phyloP scores from a whole-genome alignment of 2,888 invertebrate genomes.

The Sinodicranocentrus sp. region DNA sequence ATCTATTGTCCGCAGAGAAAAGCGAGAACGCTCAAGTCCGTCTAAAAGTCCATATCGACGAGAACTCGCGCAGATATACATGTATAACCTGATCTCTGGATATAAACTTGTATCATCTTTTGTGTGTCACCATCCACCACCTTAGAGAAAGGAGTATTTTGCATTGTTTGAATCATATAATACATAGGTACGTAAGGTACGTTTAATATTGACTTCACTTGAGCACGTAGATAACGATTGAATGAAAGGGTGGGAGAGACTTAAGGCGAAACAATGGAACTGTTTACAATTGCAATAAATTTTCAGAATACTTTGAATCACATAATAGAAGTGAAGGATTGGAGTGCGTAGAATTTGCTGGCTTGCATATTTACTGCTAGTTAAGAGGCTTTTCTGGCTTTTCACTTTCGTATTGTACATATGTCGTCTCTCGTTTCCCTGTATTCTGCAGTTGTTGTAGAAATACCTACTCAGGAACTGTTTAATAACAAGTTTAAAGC shows the following conservation, averaged over 20 bases:
- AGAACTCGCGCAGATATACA: too few species aligned
- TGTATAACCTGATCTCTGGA: too few species aligned
- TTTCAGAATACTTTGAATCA: slow-evolving; percentile 28
- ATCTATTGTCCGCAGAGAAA: not conserved
- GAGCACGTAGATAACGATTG: not conserved
- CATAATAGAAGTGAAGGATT: slow-evolving; percentile 17
- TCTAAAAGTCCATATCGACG: too few species aligned
- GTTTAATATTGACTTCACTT: not conserved
- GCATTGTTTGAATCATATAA: too few species aligned
- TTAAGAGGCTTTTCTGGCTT: slow-evolving; percentile 26
- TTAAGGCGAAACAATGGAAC: slow-evolving; percentile 19
- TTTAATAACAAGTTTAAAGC: slow-evolving; percentile 10
- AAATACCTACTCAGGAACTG: slow-evolving; percentile 14
- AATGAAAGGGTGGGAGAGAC: not conserved
- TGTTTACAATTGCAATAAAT: slow-evolving; percentile 44
- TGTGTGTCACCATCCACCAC: not conserved
- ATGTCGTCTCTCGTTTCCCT: slow-evolving; percentile 9
- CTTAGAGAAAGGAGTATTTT: too few species aligned
- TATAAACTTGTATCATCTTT: too few species aligned
- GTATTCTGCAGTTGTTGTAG: not conserved
- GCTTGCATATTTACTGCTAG: slow-evolving; percentile 39
- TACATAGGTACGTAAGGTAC: too few species aligned
- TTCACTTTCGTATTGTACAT: slow-evolving; percentile 3
- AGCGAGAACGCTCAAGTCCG: not conserved
- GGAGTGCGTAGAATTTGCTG: slow-evolving; percentile 13